Base-by-base conservation (phyloP, 2,797 vertebrate species). In the Acanthopagrus latus region DNA sequence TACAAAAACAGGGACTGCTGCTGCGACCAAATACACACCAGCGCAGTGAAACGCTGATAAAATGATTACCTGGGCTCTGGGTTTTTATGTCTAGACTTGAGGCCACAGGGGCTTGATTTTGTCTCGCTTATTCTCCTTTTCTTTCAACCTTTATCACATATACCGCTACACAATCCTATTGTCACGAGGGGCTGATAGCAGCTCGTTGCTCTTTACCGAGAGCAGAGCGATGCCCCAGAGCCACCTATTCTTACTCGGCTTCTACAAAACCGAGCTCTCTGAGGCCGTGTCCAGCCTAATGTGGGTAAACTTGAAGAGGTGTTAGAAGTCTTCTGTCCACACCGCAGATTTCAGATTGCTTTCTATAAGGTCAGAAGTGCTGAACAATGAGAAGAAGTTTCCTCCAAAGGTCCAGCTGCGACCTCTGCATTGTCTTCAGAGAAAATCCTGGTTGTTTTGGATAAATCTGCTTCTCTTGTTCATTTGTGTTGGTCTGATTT, bases 81-180 rank as follows among this genome's bases (percentile, higher is more conserved):
- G 66, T 63, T 65, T 79, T 79, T 38, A 56, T 75, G 84, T 89
- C 82, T 85, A 81, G 86, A 88, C 74, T 84, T 13, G 14, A 67
- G 33, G 65, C 80, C 78, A 81, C 51, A 0, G 83, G 67, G 81
- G 62, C 50, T 70, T 52, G 47, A 74, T 59, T 73, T 11, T 18
- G 33, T 74, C 47, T 86, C 71, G 52, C 27, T 64, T 62, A 71
- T 80, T 76, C 51, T 77, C 67, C 60, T 33, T 64, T 80, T 80
- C 54, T 80, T 74, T 84, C 75, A 64, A 64, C 78, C 57, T 76
- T 86, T 85, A 86, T 81, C 79, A 80, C 64, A 78, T 71, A 58
- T 63, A 60, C 11, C 56, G 46, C 62, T 80, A 81, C 71, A 74
- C 72, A 81, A 76, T 82, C 33, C 25, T 83, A 82, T 81, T 74